These are phyloP conservation scores for Botia kubotai DNA, from an alignment of 2,797 vertebrate genomes.

Conservation along the genomic window DNA sequence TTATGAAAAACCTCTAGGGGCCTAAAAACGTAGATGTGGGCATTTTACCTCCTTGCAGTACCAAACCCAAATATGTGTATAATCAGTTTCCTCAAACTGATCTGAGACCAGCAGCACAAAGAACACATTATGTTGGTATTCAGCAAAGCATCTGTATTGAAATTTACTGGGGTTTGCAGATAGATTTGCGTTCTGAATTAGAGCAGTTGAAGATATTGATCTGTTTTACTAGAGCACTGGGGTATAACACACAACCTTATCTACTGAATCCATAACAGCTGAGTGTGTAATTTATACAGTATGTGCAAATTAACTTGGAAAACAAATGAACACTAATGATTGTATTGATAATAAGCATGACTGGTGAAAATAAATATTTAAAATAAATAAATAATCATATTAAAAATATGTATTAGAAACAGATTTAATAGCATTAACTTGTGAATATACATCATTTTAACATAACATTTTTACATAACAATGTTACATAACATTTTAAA, in stretches of 20 bases:
- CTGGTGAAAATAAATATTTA: neutral
- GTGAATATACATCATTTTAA: too few relatives aligned
- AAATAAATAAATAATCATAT: neutral
- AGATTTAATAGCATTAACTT: too few relatives aligned
- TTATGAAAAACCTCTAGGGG: neutral
- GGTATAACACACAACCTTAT: neutral
- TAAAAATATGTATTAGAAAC: too few relatives aligned
- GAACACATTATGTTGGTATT: neutral
- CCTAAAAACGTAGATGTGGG: neutral
- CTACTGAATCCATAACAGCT: neutral
- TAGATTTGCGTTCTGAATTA: slow-evolving; percentile 12
- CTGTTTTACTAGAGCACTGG: slow-evolving; percentile 23
- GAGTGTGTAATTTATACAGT: slow-evolving; percentile 2
- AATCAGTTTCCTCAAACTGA: neutral
- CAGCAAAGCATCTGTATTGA: slow-evolving; percentile 25
- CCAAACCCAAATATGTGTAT: neutral
- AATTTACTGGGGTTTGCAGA: slow-evolving; percentile 22
- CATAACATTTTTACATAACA: too few relatives aligned
- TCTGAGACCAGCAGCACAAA: neutral
- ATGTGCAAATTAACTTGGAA: neutral
- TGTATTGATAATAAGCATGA: neutral
- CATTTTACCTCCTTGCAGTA: neutral
- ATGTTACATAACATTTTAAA: neutral
- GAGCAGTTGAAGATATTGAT: slow-evolving; percentile 41
- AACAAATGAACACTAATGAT: neutral